A percentile compares a stretch with the other conserved stretches of the same genome.
These are phyloP conservation scores for Pocillopora verrucosa DNA, from an alignment of 64 coral and sea anemone genomes.

Conservation along the genomic window DNA sequence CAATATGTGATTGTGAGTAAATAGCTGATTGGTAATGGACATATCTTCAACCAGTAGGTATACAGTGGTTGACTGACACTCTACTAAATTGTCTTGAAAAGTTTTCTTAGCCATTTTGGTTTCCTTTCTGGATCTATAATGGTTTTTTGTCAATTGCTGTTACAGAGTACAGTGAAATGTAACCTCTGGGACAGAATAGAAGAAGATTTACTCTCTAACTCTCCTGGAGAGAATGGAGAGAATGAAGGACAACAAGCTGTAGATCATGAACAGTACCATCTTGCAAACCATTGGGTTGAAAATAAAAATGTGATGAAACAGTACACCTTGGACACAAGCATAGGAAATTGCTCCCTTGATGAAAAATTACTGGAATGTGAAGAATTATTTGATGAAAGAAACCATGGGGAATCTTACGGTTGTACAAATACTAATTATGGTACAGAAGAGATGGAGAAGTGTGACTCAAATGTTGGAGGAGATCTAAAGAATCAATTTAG, in stretches of 20 bases:
- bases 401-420: not conserved
- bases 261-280: not conserved
- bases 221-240: not conserved
- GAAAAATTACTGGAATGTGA: not conserved
- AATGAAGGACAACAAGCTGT: not conserved
- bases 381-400: not conserved
- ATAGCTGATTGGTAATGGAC: too few relatives aligned
- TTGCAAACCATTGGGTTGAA: not conserved
- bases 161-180: slow-evolving; percentile 13
- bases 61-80: too few relatives aligned
- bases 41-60: too few relatives aligned
- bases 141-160: not conserved
- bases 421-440: not conserved
- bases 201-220: not conserved
- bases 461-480: not conserved
- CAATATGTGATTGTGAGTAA: too few relatives aligned
- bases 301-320: slow-evolving; percentile 2
- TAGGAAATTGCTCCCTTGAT: not conserved
- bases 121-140: not conserved
- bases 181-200: slow-evolving; percentile 15
- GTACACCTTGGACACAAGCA: not conserved
- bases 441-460: not conserved
- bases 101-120: too few relatives aligned
- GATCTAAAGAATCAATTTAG: not conserved
- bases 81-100: too few relatives aligned